Evolutionary conservation across 2,888 invertebrate species (phyloP).

Genomic region (Cosmia pyralina): DNA sequence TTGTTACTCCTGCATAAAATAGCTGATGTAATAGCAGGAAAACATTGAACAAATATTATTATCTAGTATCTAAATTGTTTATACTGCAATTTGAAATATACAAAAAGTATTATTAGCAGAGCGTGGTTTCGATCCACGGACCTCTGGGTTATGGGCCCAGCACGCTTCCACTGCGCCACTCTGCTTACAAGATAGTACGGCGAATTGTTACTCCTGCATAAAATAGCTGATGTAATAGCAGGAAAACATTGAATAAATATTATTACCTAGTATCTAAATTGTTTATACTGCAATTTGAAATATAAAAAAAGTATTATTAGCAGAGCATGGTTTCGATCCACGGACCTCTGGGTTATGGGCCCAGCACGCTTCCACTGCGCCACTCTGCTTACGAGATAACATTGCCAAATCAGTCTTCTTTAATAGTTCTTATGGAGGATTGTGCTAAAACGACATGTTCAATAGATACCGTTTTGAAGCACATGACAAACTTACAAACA

Average conservation of each 20-base stretch:
- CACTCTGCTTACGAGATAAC: slow-evolving; percentile 91
- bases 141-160: slow-evolving; percentile 97
- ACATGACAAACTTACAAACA: not conserved
- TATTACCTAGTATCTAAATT: too few species aligned
- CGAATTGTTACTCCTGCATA: not conserved
- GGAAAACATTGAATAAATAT: too few species aligned
- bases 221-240: too few species aligned
- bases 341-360: slow-evolving; percentile 98
- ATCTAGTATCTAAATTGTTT: too few species aligned
- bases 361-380: slow-evolving; percentile 96
- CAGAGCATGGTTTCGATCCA: slow-evolving; percentile 93
- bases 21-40: too few species aligned
- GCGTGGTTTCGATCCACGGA: slow-evolving; percentile 96
- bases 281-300: too few species aligned
- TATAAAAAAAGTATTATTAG: slow-evolving; percentile 10
- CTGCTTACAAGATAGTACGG: slow-evolving; percentile 79
- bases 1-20: not conserved
- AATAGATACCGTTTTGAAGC: not conserved
- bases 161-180: slow-evolving; percentile 96
- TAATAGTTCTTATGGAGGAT: not conserved
- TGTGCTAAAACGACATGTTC: not conserved
- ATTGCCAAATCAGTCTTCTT: not conserved
- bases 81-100: too few species aligned
- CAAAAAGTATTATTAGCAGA: slow-evolving; percentile 41
- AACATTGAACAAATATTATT: too few species aligned